These are phyloP conservation scores for Pipa parva DNA, from an alignment of 2,113 vertebrate genomes.

Conservation along the genomic window DNA sequence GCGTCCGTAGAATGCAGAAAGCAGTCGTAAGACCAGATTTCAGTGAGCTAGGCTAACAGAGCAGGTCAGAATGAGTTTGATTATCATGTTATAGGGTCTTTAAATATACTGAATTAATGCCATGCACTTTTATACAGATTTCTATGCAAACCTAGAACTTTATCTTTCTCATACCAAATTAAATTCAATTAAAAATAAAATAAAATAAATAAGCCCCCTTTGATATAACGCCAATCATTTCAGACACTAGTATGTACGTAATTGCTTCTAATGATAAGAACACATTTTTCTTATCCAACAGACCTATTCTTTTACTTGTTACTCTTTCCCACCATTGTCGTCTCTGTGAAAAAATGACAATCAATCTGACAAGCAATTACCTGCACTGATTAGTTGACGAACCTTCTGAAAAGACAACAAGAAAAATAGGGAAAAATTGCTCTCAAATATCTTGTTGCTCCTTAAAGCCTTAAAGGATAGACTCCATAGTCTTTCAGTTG, in stretches of 20 bases:
- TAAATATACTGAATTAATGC: not conserved
- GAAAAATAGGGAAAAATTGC: conserved; percentile 4
- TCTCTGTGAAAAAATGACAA: conserved; percentile 27
- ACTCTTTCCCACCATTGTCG: conserved; percentile 21
- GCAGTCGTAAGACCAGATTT: too few species aligned
- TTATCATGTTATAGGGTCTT: too few species aligned
- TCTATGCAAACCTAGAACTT: not conserved
- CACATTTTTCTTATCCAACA: conserved; percentile 33
- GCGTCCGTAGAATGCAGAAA: too few species aligned
- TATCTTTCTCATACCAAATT: not conserved
- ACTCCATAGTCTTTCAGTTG: too few species aligned
- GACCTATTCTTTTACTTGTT: conserved; percentile 28
- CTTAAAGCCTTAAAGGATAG: too few species aligned
- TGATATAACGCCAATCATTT: conserved; percentile 32
- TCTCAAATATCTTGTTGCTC: too few species aligned
- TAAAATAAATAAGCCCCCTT: not conserved
- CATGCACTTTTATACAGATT: too few species aligned
- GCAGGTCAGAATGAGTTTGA: too few species aligned
- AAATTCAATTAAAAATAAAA: not conserved
- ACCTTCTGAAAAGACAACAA: conserved; percentile 31
- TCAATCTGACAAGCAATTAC: conserved; percentile 42
- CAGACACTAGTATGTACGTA: conserved; percentile 36
- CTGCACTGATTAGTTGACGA: conserved; percentile 34
- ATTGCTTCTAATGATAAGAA: conserved; percentile 21
- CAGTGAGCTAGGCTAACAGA: too few species aligned